Evolutionary conservation across 2,888 invertebrate genomes (phyloP).

Genomic region (Tenthredo livida): DNA sequence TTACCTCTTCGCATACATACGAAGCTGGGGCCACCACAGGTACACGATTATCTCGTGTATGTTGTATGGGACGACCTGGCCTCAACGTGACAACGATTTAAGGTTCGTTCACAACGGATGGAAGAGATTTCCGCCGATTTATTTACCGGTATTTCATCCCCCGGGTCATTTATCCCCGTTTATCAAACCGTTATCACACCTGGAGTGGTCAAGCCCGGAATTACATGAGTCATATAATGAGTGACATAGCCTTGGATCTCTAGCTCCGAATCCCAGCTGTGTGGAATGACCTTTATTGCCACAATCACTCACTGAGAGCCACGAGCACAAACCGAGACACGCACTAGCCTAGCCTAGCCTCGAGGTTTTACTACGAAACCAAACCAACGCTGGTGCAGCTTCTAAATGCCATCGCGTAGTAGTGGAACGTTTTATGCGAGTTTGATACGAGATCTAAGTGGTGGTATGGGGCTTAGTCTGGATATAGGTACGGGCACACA

Average conservation of each 20-base stretch:
- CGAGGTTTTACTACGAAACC: slow-evolving; percentile 39
- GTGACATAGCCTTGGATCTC: background rate
- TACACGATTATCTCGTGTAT: background rate
- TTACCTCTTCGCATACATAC: slow-evolving; percentile 59
- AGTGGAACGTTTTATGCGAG: background rate
- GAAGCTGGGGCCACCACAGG: background rate
- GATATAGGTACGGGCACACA: background rate
- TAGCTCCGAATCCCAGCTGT: background rate
- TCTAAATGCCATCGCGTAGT: slow-evolving; percentile 24
- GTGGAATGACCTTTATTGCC: slow-evolving; percentile 31
- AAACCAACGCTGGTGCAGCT: slow-evolving; percentile 9
- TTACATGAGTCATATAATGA: background rate
- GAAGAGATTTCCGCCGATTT: background rate
- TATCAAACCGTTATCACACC: background rate
- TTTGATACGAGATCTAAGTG: background rate
- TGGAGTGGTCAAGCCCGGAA: background rate
- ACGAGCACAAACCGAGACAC: background rate
- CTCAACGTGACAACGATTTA: background rate
- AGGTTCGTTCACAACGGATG: slow-evolving; percentile 2
- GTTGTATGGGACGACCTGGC: background rate
- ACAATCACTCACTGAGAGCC: slow-evolving; percentile 32
- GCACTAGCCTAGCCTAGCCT: background rate
- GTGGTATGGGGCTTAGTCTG: background rate
- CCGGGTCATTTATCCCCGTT: background rate
- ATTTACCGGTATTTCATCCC: background rate